Evolutionary conservation across 1,140 invertebrate species (phyloP).

Genomic region (Helicoverpa armigera): DNA sequence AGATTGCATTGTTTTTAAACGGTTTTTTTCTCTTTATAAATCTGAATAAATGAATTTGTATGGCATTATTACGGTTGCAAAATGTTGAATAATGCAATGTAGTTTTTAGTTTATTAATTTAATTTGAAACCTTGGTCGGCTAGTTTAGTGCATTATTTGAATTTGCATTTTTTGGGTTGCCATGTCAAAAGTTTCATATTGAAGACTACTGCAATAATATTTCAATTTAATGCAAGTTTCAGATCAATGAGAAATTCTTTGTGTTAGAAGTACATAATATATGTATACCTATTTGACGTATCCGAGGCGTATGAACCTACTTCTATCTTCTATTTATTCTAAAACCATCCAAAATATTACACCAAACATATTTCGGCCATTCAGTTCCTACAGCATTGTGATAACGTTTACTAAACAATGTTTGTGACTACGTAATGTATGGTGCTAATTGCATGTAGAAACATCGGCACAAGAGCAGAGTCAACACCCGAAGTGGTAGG

Average conservation of each 20-base stretch:
- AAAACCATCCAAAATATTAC: background rate
- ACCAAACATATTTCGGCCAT: background rate
- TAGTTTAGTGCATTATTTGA: background rate
- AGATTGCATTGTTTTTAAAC: constrained; percentile 28
- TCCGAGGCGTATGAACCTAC: background rate
- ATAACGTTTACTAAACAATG: constrained; percentile 38
- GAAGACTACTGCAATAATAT: background rate
- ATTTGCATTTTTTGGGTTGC: constrained; percentile 21
- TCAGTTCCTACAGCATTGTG: constrained; percentile 12
- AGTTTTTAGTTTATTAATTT: background rate
- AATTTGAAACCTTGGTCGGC: constrained; percentile 5
- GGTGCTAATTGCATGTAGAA: constrained; percentile 44
- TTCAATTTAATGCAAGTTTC: no score
- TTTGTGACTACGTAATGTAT: constrained; percentile 22
- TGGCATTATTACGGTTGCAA: constrained; percentile 28
- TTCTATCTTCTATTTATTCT: no score
- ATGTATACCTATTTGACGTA: no score
- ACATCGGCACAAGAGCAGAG: constrained; percentile 27
- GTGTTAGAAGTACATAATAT: no score
- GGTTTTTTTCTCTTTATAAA: constrained; percentile 15
- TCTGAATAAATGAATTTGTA: constrained; percentile 41
- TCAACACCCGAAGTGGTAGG: constrained; percentile 42
- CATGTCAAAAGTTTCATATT: background rate
- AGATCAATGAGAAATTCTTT: no score
- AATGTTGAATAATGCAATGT: constrained; percentile 33